phyloP scores from a whole-genome alignment of 1,140 invertebrate species.

The Lordiphosa stackelbergi region DNA sequence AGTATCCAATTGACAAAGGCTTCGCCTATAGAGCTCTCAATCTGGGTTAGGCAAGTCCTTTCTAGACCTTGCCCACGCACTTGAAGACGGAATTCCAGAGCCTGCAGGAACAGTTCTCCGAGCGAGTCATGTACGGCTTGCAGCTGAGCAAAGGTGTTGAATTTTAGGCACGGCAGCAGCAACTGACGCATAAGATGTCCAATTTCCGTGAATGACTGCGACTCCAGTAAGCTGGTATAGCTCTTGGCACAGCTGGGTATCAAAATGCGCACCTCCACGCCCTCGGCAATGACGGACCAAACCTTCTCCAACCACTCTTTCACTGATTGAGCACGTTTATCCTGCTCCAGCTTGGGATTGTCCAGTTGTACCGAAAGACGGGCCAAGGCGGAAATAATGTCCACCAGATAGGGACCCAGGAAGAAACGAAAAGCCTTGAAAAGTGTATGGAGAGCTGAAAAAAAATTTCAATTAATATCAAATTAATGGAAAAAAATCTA shows the following conservation, averaged over 20 bases:
- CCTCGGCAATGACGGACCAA: constrained; percentile 82
- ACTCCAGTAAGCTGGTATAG: constrained; percentile 81
- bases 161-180: constrained; percentile 83
- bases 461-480: no score
- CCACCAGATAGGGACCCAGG: constrained; percentile 88
- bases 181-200: constrained; percentile 84
- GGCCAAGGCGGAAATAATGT: constrained; percentile 82
- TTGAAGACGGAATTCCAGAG: constrained; percentile 83
- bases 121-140: constrained; percentile 82
- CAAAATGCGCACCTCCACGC: constrained; percentile 86
- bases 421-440: constrained; percentile 88
- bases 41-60: constrained; percentile 30
- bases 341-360: constrained; percentile 36
- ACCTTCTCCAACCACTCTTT: constrained; percentile 81
- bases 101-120: constrained; percentile 85
- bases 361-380: constrained; percentile 54
- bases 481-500: no score
- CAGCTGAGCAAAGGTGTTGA: constrained; percentile 81
- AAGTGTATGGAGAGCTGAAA: constrained; percentile 84
- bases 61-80: constrained; percentile 51
- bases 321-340: constrained; percentile 79
- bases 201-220: constrained; percentile 81
- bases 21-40: constrained; percentile 86
- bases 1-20: constrained; percentile 87
- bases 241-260: constrained; percentile 84